Base-by-base conservation (phyloP, 2,888 invertebrate species). In the Drosophila neonasuta region DNA sequence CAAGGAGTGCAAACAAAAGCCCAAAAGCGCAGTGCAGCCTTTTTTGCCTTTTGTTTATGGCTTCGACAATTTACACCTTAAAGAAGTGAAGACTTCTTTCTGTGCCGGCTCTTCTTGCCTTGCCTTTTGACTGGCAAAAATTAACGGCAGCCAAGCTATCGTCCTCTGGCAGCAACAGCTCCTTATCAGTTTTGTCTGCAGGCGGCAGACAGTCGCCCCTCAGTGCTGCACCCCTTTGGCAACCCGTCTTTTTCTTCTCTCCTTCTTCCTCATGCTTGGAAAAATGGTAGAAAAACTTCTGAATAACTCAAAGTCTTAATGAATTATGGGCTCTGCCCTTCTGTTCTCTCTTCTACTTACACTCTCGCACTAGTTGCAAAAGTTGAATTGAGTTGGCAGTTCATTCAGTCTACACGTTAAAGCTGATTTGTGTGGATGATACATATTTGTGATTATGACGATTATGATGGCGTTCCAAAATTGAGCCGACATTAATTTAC, bases 31-130 rank as follows among this genome's bases (percentile, higher is more conserved):
- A 75, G 55, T 61, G 62, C 46, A 48, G 15, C 48, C 20, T 15
- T 32, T 32, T 36, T 36, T 49, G 51, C 73, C 77, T 75, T 88
- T 88, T 88, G 88, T 88, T 89, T 88, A 88, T 80, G 75, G 77
- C 79, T 81, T 86, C 80, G 79, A 81, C 81, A 88, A 88, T 88
- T 88, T 87, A 88, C 89, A 89, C 89, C 89, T 89, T 81, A 76
- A 87, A 81, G 80, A 74, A 86, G 77, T 68, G 59, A 41, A 59
- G 50, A 17, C 13, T 60, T 54, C 50, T 36, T 48, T 24, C 36
- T 42, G 60, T n/a, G 57, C 59, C 59, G 36, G 17, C 13, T 41
- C 55, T 13, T 42, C 11, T 34, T 10, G 45, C 41, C 11, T 17
- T 13, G 46, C 45, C 17, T 34, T 20, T 56, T 30, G 73, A 76